A percentile compares a stretch with the other conserved stretches of the same genome.
These are phyloP conservation scores for Capra hircus DNA, from an alignment of 2,113 vertebrate genomes.

Conservation along the genomic window DNA sequence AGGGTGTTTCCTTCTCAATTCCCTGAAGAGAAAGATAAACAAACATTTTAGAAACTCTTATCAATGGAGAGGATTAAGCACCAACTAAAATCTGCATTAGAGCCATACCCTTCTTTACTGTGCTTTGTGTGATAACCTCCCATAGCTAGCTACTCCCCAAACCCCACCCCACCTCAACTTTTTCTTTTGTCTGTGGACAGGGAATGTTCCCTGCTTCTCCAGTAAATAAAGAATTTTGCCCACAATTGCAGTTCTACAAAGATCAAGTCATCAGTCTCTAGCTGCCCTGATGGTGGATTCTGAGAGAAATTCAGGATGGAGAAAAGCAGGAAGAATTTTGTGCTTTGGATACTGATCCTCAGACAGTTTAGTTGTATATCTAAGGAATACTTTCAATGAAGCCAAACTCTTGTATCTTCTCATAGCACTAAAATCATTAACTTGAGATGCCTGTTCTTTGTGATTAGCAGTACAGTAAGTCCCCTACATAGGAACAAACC, in stretches of 20 bases:
- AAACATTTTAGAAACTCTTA: not conserved
- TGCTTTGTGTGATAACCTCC: not conserved
- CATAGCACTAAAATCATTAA: not conserved
- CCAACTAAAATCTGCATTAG: not conserved
- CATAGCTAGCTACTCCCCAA: not conserved
- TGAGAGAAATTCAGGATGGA: not conserved
- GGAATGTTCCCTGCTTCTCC: not conserved
- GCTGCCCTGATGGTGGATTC: not conserved
- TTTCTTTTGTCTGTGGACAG: not conserved
- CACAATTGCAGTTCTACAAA: not conserved
- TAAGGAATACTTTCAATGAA: not conserved
- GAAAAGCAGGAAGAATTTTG: not conserved
- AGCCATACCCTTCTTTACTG: not conserved
- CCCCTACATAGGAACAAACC: not conserved
- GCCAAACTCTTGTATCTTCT: not conserved
- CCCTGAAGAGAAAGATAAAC: not conserved
- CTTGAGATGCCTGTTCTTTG: not conserved
- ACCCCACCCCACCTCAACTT: not conserved
- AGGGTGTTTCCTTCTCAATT: not conserved
- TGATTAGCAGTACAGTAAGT: not conserved
- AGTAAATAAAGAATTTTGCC: not conserved
- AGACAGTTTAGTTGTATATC: not conserved
- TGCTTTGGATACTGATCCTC: not conserved
- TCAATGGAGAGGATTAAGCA: not conserved
- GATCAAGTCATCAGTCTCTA: not conserved